These are phyloP conservation scores for Dasyornis broadbenti DNA, from an alignment of 2,113 vertebrate genomes.

Conservation along the genomic window DNA sequence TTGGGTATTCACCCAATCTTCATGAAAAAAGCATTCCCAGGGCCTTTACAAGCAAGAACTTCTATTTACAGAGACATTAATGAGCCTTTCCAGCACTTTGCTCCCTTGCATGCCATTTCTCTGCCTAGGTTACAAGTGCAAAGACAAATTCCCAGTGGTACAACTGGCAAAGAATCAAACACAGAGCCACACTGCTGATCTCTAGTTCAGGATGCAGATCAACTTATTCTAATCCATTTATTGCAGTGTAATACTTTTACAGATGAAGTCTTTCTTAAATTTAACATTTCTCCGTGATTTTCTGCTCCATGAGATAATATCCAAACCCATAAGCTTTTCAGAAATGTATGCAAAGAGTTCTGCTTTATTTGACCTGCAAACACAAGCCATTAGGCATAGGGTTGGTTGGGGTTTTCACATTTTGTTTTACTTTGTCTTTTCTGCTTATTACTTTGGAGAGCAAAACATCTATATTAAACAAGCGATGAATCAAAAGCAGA, in stretches of 20 bases:
- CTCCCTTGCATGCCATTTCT: background rate
- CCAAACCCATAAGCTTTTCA: background rate
- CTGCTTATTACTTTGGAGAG: background rate
- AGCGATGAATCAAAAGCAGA: background rate
- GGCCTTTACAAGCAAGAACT: background rate
- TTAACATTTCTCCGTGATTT: background rate
- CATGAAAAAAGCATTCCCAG: background rate
- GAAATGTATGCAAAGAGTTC: background rate
- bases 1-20: background rate
- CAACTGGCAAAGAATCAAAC: background rate
- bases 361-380: background rate
- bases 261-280: background rate
- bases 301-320: background rate
- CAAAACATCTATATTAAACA: background rate
- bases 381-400: background rate
- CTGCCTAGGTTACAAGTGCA: constrained; percentile 12
- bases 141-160: background rate
- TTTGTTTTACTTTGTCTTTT: background rate
- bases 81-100: background rate
- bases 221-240: background rate
- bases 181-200: background rate
- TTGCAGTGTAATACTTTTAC: background rate
- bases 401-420: background rate
- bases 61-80: background rate
- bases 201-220: background rate